These are phyloP conservation scores for Artemia franciscana DNA, from an alignment of 1,140 invertebrate genomes.

Conservation along the genomic window DNA sequence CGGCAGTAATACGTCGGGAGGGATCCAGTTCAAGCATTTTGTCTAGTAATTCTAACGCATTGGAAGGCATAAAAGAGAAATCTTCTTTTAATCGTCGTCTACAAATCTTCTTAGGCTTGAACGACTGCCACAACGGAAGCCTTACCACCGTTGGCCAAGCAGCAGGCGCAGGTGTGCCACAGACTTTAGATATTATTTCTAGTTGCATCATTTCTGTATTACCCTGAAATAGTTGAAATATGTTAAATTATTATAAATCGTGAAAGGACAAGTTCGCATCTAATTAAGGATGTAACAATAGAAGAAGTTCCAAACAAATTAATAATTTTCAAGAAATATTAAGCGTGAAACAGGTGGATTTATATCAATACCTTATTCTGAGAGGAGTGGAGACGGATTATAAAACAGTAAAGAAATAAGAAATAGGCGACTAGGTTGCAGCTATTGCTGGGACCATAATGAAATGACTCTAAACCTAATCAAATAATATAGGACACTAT, in stretches of 20 bases:
- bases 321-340: constrained; percentile 1
- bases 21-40: constrained; percentile 93
- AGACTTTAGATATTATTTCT: constrained; percentile 79
- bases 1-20: constrained; percentile 70
- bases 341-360: no score
- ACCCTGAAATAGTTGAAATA: constrained; percentile 38
- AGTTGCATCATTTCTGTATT: constrained; percentile 80
- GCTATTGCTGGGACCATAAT: no score
- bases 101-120: constrained; percentile 78
- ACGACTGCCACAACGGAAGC: constrained; percentile 67
- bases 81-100: constrained; percentile 70
- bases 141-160: constrained; percentile 94
- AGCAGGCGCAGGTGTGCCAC: constrained; percentile 87
- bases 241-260: no score
- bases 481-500: no score
- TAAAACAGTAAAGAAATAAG: no score
- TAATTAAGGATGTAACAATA: no score
- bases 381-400: no score
- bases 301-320: constrained; percentile 11
- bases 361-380: no score
- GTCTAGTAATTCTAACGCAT: constrained; percentile 79
- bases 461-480: no score
- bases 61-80: constrained; percentile 66
- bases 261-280: no score
- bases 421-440: no score